phyloP scores from a whole-genome alignment of 53 echinoderm and acorn worm species.

The Holothuria scabra region DNA sequence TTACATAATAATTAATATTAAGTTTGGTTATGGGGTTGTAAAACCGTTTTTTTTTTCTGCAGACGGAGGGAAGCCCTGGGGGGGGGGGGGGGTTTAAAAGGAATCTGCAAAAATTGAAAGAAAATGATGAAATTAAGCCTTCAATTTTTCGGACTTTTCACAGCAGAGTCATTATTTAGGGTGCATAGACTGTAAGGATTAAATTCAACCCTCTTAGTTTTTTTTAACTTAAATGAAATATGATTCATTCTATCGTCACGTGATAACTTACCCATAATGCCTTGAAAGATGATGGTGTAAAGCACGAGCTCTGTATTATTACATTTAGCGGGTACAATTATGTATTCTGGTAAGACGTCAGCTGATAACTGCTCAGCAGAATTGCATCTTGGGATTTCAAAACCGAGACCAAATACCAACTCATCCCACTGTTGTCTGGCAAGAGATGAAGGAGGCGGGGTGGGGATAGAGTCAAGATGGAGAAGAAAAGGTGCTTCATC shows the following conservation, averaged over 20 bases:
- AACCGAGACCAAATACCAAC: constrained; percentile 32
- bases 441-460: constrained; percentile 27
- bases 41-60: too few species aligned
- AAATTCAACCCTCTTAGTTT: too few species aligned
- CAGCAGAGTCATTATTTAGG: too few species aligned
- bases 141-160: too few species aligned
- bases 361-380: neutral
- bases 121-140: too few species aligned
- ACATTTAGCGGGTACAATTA: constrained; percentile 29
- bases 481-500: constrained; percentile 1
- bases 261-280: constrained; percentile 35
- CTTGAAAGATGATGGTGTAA: constrained; percentile 52
- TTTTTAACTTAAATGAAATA: too few species aligned
- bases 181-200: too few species aligned
- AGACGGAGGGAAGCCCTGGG: too few species aligned
- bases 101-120: too few species aligned
- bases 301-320: constrained; percentile 45
- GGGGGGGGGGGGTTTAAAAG: too few species aligned
- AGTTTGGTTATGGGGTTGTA: too few species aligned
- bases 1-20: too few species aligned
- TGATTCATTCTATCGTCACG: neutral
- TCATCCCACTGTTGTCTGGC: constrained; percentile 40
- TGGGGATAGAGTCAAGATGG: constrained; percentile 1
- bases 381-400: constrained; percentile 32
- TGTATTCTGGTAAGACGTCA: constrained; percentile 2